Conservation (phyloP, 2,888 invertebrate species). For the Drosophila siamana region DNA sequence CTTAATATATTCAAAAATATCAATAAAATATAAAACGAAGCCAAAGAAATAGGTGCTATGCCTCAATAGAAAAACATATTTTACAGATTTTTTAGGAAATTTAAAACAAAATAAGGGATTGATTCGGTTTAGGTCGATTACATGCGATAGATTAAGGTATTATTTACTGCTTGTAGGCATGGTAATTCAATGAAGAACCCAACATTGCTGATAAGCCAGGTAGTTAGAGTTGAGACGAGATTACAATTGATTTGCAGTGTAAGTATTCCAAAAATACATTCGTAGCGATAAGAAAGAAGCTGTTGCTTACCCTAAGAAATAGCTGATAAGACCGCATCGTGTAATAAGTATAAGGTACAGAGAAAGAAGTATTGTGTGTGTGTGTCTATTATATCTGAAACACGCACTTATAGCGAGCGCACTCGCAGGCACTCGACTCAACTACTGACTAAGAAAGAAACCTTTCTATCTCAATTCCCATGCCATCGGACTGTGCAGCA, state of each 20-base stretch:
- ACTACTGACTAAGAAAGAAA: conserved; percentile 25
- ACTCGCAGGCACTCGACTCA: conserved; percentile 2
- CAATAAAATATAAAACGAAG: too few relatives aligned
- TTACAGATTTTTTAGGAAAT: too few relatives aligned
- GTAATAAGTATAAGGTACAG: conserved; percentile 9
- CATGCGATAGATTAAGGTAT: neutral
- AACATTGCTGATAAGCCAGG: conserved; percentile 12
- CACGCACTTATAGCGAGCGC: neutral
- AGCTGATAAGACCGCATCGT: conserved; percentile 3
- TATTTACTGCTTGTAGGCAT: neutral
- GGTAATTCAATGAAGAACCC: neutral
- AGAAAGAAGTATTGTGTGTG: neutral
- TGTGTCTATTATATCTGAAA: conserved; percentile 12
- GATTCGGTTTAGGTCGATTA: too few relatives aligned
- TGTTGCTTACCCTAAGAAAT: neutral
- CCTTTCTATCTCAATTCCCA: conserved; percentile 24
- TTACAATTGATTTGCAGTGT: neutral
- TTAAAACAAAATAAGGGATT: too few relatives aligned
- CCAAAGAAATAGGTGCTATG: too few relatives aligned
- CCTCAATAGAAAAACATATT: too few relatives aligned
- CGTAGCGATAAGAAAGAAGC: conserved; percentile 4
- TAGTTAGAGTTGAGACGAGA: neutral
- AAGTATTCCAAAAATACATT: conserved; percentile 12
- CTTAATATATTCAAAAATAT: too few relatives aligned
- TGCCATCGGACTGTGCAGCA: neutral